Base-by-base conservation (phyloP, 2,797 vertebrate genomes). In the Zalophus californianus region DNA sequence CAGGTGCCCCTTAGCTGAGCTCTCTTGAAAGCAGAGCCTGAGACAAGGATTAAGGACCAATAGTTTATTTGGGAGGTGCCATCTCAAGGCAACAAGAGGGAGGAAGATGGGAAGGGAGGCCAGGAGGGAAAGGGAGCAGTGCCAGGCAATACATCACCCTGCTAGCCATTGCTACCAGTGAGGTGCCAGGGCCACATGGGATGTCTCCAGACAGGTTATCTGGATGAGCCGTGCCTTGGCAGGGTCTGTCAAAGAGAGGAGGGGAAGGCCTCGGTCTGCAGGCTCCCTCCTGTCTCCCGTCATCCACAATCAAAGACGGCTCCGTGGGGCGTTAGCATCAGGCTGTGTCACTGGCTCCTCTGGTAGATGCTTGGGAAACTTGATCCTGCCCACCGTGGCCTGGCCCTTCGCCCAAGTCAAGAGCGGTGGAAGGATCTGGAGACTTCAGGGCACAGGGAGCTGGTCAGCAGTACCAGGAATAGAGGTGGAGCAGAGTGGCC, bases 221-320 rank as follows among this genome's bases (percentile, higher is more conserved):
- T 5, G 23, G 91, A 13, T 7, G 5, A 35, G 41, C 29, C 1
- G 1, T 27, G 16, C 4, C 56, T 15, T 23, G 23, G 41, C 10
- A 13, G 15, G 9, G 23, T 15, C 27, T 5, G 14, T 80, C 20
- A 16, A n/a, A 23, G 27, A 38, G 27, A 70, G 20, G 27, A 5
- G 12, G 32, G 54, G 38, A 54, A 27, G 78, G 52, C 14, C 25
- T 60, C 12, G 10, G 38, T 35, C 9, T 20, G 14, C 25, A 4
- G 10, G 8, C 27, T 38, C 66, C 23, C 25, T 48, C 50, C 21
- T 23, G 32, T 41, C 10, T n/a, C 54, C 12, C 3, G 7, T 29
- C 4, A 0, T 32, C 27, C 0, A 15, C 0, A 16, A 12, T 41
- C 38, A 29, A 20, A 7, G 4, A 13, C 25, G 6, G 23, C 35